These are phyloP conservation scores for Acanthosoma haemorrhoidale DNA, from an alignment of 2,888 invertebrate species.

Conservation along the genomic window DNA sequence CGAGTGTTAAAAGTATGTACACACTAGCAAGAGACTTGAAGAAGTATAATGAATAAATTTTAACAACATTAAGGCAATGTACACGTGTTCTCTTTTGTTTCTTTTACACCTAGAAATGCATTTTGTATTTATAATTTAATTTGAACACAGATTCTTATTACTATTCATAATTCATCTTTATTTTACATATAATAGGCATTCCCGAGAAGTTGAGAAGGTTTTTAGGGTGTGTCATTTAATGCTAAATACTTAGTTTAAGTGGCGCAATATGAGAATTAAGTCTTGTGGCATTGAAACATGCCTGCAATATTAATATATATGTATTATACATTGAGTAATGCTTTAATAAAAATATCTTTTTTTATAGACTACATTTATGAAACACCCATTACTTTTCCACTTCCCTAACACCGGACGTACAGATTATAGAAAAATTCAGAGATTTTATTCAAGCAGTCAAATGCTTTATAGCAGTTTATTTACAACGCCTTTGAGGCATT, in stretches of 20 bases:
- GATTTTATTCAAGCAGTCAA: neutral
- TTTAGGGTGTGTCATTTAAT: neutral
- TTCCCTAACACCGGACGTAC: too few species aligned
- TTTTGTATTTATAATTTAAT: neutral
- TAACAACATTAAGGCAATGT: neutral
- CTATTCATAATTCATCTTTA: constrained; percentile 7
- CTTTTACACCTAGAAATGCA: constrained; percentile 7
- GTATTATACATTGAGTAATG: neutral
- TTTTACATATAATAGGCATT: neutral
- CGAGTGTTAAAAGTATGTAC: neutral
- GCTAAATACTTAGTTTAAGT: neutral
- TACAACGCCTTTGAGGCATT: constrained; percentile 24
- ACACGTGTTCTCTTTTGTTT: neutral
- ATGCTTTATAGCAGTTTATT: constrained; percentile 20
- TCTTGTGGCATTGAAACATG: neutral
- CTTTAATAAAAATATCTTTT: neutral
- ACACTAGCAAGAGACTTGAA: neutral
- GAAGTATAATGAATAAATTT: neutral
- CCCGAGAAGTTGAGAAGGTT: neutral
- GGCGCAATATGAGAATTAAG: neutral
- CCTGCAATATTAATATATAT: too few species aligned
- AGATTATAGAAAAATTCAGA: neutral
- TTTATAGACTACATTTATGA: neutral
- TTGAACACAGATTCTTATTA: constrained; percentile 12
- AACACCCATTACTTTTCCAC: neutral